Conservation (phyloP, 2,113 vertebrate genomes). For the Entosphenus tridentatus region DNA sequence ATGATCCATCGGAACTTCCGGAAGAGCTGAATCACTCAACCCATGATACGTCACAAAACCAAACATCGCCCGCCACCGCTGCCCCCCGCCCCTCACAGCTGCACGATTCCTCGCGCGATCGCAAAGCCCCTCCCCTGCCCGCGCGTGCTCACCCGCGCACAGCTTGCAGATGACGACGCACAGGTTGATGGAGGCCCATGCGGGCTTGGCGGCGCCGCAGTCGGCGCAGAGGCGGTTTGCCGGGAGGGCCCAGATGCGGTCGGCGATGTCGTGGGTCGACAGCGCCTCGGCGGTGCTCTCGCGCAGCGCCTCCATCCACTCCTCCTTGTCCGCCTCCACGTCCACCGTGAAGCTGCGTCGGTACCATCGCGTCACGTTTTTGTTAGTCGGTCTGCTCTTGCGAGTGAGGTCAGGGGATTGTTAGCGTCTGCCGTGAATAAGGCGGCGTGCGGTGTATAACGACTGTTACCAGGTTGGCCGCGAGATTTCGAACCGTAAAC, state of each 20-base stretch:
- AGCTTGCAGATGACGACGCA: constrained; percentile 69
- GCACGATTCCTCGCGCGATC: fast-evolving
- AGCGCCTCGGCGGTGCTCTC: constrained; percentile 44
- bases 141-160: constrained; percentile 46
- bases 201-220: constrained; percentile 37
- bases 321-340: constrained; percentile 42
- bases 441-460: no score
- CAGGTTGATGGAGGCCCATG: constrained; percentile 84
- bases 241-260: constrained; percentile 43
- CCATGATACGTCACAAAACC: no score
- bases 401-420: no score
- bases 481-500: no score
- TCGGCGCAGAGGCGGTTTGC: constrained; percentile 56
- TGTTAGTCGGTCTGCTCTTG: no score
- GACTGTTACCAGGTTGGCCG: no score
- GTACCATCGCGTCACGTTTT: no score
- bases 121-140: fast-evolving
- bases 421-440: no score
- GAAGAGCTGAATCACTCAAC: no score
- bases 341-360: constrained; percentile 44
- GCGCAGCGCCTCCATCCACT: constrained; percentile 61
- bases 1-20: no score
- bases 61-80: not conserved
- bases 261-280: constrained; percentile 53
- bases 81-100: no score